phyloP scores from a whole-genome alignment of 1,140 invertebrate species.

The Drosophila equinoxialis region DNA sequence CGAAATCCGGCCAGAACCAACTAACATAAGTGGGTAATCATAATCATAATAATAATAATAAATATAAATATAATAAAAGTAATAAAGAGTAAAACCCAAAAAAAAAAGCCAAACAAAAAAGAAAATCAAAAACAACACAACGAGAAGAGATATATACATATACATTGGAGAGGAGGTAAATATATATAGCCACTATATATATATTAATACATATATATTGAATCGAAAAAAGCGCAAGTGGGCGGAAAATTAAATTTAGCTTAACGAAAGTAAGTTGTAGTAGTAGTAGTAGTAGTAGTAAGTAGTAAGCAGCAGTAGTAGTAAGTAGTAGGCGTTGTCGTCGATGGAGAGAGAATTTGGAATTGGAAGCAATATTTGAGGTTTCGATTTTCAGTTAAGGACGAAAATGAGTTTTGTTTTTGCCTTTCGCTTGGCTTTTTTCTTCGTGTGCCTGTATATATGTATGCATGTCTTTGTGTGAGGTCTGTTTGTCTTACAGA shows the following conservation, averaged over 20 bases:
- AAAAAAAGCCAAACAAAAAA: slow-evolving; percentile 1
- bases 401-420: slow-evolving; percentile 21
- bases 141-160: neutral
- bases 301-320: too few species aligned
- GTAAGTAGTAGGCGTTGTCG: neutral
- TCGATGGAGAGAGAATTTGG: neutral
- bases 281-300: too few species aligned
- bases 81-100: neutral
- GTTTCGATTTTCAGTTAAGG: slow-evolving; percentile 20
- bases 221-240: slow-evolving; percentile 38
- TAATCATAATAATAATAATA: slow-evolving; percentile 9
- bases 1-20: too few species aligned
- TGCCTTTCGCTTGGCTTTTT: slow-evolving; percentile 3
- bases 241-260: slow-evolving; percentile 36
- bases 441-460: neutral
- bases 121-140: neutral
- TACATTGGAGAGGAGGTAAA: neutral
- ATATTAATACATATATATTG: neutral
- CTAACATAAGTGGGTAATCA: neutral
- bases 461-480: neutral
- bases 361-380: neutral
- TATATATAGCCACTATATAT: neutral
- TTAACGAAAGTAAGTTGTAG: neutral
- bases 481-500: neutral
- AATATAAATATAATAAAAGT: slow-evolving; percentile 6